Evolutionary conservation across 1,140 invertebrate genomes (phyloP), one percentile per base, ranked within the genome.

Genomic region (Cherax destructor): DNA sequence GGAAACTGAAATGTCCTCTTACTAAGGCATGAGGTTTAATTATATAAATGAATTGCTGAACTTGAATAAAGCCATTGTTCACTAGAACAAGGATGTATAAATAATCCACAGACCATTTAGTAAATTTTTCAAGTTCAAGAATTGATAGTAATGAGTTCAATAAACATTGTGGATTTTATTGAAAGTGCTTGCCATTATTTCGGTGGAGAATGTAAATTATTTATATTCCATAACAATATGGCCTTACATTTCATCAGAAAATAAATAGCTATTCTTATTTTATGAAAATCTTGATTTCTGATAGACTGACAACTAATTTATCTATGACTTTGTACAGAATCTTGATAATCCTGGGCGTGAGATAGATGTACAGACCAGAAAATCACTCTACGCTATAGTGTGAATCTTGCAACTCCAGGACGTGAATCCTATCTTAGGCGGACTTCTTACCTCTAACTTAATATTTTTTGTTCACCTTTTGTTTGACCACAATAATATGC

Each of bases 291-390:
- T 65, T 65, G 5, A 6, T 65, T 65, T 65, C 18, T 18, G 5
- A 65, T 5, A 50, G 50, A 80, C 24, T 74, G 30, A 74, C 24
- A 16, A 16, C 11, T 50, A 13, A 80, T 30, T 80, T 80, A 21
- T 56, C 49, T 52, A 50, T 52, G 49, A 52, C 13, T 56, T 56
- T 80, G 47, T 80, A 13, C 47, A 80, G 52, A 80, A 80, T 80
- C 21, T 52, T 52, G 49, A 56, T 80, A 50, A 80, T 21, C 78
- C 16, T 16, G 78, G 18, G n/a, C 78, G 9, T 80, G 47, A 80
- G 52, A 80, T 74, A 74, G 69, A 74, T 74, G 69, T 74, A 30
- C 69, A 74, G 69, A 11, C 69, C 69, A 30, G 69, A 24, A 74
- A 74, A 30, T 30, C 69, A 10, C n/a, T 74, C 69, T 30, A 74